Evolutionary conservation across 2,113 vertebrate species (phyloP).

Genomic region (Trochalopteron elliotii): DNA sequence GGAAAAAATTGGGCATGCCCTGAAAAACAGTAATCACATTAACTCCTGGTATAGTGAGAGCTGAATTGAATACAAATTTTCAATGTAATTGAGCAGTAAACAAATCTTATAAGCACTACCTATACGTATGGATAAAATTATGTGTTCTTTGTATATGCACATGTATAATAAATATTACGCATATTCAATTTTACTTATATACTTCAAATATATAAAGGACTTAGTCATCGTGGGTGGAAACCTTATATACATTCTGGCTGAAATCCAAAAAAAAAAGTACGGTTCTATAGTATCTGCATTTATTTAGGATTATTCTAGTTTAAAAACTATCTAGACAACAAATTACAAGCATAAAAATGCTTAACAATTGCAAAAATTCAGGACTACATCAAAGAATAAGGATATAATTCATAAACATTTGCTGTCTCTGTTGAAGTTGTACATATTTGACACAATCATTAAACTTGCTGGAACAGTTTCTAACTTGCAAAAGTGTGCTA

Average conservation of each 20-base stretch:
- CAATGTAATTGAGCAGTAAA: neutral
- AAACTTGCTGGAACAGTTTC: neutral
- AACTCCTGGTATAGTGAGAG: neutral
- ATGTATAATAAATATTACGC: neutral
- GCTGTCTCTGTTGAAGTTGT: neutral
- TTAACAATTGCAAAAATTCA: neutral
- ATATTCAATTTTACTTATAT: neutral
- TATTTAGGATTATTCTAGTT: neutral
- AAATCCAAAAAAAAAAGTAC: neutral
- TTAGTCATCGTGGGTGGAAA: neutral
- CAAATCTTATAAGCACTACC: neutral
- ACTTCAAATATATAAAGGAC: neutral
- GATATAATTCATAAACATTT: neutral
- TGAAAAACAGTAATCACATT: neutral
- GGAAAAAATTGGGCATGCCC: neutral
- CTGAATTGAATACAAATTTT: neutral
- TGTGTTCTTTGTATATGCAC: neutral
- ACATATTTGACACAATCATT: neutral
- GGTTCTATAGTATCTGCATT: neutral
- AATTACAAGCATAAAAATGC: neutral
- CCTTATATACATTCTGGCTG: neutral
- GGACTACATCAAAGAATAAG: neutral
- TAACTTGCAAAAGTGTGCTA: neutral
- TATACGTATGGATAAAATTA: neutral
- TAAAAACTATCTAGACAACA: neutral